Percentiles rank a stretch among this genome's conserved stretches.
These are phyloP conservation scores for Pegoplata infirma DNA, from an alignment of 2,888 invertebrate species.

Conservation along the genomic window DNA sequence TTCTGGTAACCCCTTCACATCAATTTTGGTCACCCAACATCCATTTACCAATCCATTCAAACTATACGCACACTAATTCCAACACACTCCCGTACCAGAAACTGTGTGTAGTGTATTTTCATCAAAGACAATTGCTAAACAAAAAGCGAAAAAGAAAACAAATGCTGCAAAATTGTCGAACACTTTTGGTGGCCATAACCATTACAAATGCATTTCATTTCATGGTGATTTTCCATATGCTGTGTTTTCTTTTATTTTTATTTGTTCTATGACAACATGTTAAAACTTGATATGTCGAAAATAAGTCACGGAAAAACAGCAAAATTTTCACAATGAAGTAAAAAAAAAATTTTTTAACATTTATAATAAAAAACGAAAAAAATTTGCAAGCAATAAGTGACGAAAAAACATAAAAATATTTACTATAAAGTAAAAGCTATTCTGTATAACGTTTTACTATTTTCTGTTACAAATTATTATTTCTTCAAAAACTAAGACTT, in stretches of 20 bases:
- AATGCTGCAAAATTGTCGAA: slow-evolving; percentile 42
- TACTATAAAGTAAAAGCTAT: no score
- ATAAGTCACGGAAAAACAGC: no score
- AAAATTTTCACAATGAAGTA: no score
- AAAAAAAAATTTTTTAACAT: no score
- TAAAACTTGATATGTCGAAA: no score
- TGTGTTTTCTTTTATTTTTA: background rate
- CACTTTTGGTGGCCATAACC: slow-evolving; percentile 40
- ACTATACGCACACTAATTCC: background rate
- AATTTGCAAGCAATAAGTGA: no score
- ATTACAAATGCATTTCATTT: slow-evolving; percentile 42
- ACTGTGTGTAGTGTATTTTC: slow-evolving; percentile 6
- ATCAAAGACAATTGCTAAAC: slow-evolving; percentile 38
- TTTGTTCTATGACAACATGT: no score
- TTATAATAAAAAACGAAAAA: no score
- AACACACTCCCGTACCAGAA: background rate
- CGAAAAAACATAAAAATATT: no score
- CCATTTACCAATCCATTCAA: slow-evolving; percentile 15
- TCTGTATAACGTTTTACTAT: no score
- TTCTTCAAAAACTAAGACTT: no score
- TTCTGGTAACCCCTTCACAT: slow-evolving; percentile 44
- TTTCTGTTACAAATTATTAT: no score
- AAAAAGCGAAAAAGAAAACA: slow-evolving; percentile 30
- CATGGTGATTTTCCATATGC: slow-evolving; percentile 47
- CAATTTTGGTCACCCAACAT: slow-evolving; percentile 48